Evolutionary conservation across 2,797 vertebrate species (phyloP).

Genomic region (Limosa lapponica): DNA sequence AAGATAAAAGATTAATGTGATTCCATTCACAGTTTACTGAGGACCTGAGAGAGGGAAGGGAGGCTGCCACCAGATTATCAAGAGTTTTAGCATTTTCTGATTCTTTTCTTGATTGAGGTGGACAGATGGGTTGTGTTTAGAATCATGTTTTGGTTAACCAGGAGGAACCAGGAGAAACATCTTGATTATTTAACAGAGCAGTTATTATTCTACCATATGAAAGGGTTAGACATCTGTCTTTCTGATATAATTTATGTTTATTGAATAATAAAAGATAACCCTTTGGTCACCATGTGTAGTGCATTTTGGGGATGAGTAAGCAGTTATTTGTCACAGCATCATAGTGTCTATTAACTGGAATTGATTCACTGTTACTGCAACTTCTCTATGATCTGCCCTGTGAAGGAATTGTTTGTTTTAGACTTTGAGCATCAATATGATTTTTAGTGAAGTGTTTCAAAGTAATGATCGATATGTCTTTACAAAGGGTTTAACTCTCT

Average conservation of each 20-base stretch:
- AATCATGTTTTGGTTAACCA: background rate
- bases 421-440: conserved; percentile 55
- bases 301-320: conserved; percentile 21
- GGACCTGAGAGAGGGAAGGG: background rate
- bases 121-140: background rate
- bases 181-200: background rate
- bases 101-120: background rate
- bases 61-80: background rate
- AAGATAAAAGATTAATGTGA: background rate
- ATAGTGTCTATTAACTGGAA: conserved; percentile 25
- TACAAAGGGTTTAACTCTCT: conserved; percentile 47
- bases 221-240: background rate
- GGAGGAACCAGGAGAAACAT: background rate
- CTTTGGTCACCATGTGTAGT: background rate
- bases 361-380: conserved; percentile 55
- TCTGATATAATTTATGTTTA: background rate
- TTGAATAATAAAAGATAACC: background rate
- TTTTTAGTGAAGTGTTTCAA: conserved; percentile 70
- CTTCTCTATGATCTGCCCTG: conserved; percentile 43
- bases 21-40: conserved; percentile 2
- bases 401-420: conserved; percentile 59
- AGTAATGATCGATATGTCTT: conserved; percentile 36
- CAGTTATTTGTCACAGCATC: conserved; percentile 20
- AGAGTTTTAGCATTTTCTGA: background rate
- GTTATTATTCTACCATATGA: background rate